These are phyloP conservation scores for Copidosoma floridanum DNA, from an alignment of 1,140 invertebrate genomes.

Conservation along the genomic window DNA sequence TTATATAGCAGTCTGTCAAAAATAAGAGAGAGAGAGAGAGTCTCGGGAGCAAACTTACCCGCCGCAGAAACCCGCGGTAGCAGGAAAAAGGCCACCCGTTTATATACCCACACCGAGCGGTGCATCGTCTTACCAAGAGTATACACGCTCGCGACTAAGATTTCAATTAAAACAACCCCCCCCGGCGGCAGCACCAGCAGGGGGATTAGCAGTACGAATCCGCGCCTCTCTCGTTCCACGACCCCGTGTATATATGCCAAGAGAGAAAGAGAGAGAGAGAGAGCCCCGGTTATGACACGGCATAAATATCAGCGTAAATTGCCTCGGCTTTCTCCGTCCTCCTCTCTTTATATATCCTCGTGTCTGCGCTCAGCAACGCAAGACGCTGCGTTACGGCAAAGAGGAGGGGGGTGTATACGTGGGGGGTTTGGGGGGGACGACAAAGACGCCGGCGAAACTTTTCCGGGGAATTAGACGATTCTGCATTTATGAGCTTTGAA, in stretches of 20 bases:
- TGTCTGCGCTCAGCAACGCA: too few species aligned
- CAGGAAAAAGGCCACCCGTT: too few species aligned
- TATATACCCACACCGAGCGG: too few species aligned
- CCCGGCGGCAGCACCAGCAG: conserved; percentile 3
- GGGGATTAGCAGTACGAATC: conserved; percentile 57
- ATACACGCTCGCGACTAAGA: conserved; percentile 49
- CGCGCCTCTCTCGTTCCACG: conserved; percentile 29
- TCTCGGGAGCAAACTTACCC: too few species aligned
- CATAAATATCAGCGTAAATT: conserved; percentile 60
- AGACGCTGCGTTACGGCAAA: too few species aligned
- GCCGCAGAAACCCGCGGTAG: too few species aligned
- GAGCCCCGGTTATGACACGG: conserved; percentile 52
- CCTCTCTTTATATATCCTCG: too few species aligned
- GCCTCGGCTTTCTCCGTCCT: conserved; percentile 38
- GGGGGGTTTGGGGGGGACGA: conserved; percentile 33
- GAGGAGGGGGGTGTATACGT: too few species aligned
- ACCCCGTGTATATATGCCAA: neutral
- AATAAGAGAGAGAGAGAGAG: too few species aligned
- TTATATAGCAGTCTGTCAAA: too few species aligned
- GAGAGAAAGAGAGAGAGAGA: conserved; percentile 10
- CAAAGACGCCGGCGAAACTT: conserved; percentile 42
- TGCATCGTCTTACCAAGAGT: conserved; percentile 33
- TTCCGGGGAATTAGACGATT: conserved; percentile 48
- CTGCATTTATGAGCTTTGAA: conserved; percentile 53
- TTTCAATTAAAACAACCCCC: conserved; percentile 60